A percentile compares a stretch with the other conserved stretches of the same genome.
phyloP scores from a whole-genome alignment of 2,888 invertebrate species.

The Adelphocoris suturalis region DNA sequence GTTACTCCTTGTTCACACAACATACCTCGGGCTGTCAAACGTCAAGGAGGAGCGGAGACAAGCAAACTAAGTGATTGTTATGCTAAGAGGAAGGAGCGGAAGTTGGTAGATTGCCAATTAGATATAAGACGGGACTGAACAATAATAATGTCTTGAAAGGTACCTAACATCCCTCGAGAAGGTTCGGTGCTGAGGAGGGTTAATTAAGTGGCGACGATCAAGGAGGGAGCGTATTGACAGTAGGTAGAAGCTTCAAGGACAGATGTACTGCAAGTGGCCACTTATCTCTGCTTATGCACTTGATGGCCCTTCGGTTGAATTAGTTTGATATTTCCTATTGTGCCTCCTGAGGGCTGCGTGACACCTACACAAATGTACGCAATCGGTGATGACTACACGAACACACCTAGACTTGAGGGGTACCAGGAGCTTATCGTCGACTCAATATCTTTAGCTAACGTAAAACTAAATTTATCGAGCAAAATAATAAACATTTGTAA shows the following conservation, averaged over 20 bases:
- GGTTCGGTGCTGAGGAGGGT: neutral
- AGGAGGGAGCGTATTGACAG: conserved; percentile 34
- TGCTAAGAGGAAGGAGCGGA: conserved; percentile 64
- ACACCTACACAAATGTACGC: neutral
- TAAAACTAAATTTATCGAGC: too few species aligned
- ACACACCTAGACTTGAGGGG: too few species aligned
- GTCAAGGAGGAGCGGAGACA: conserved; percentile 56
- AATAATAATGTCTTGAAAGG: conserved; percentile 55
- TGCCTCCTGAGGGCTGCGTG: neutral
- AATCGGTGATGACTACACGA: too few species aligned
- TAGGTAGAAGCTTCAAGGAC: neutral
- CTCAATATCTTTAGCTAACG: too few species aligned
- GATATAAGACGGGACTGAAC: conserved; percentile 48
- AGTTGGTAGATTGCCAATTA: conserved; percentile 70
- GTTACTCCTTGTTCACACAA: conserved; percentile 41
- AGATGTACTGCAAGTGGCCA: conserved; percentile 49
- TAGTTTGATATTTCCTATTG: conserved; percentile 27
- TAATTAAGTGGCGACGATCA: conserved; percentile 51
- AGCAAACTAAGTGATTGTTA: conserved; percentile 71
- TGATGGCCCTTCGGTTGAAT: neutral
- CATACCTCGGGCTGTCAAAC: conserved; percentile 49
- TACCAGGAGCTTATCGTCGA: too few species aligned
- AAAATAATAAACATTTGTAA: too few species aligned
- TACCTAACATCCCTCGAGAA: conserved; percentile 1
- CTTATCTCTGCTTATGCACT: neutral